Conservation (phyloP, 2,888 invertebrate species). For the Panorpa germanica region DNA sequence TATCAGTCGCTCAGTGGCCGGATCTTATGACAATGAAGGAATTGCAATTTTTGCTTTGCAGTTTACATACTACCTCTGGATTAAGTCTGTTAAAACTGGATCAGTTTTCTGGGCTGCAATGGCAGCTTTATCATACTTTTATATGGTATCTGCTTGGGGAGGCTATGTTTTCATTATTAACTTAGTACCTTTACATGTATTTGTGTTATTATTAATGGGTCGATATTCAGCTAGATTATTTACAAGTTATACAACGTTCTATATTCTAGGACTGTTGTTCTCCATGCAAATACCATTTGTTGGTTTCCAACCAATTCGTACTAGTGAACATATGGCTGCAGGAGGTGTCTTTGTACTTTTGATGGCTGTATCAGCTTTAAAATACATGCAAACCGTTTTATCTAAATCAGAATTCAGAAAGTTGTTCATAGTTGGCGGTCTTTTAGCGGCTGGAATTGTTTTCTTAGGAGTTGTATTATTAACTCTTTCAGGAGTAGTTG, state of each 20-base stretch:
- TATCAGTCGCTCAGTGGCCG: conserved; percentile 96
- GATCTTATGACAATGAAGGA: conserved; percentile 99
- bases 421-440: conserved; percentile 59
- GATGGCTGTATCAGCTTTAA: conserved; percentile 71
- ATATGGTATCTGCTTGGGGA: conserved; percentile 99
- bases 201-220: conserved; percentile 86
- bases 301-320: conserved; percentile 96
- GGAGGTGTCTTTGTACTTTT: conserved; percentile 90
- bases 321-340: conserved; percentile 99
- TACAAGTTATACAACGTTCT: conserved; percentile 93
- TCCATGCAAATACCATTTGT: conserved; percentile 97
- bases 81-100: conserved; percentile 94
- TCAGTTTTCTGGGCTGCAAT: conserved; percentile 92
- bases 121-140: conserved; percentile 93
- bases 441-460: conserved; percentile 58
- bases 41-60: conserved; percentile 99
- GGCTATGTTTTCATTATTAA: conserved; percentile 99
- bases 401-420: conserved; percentile 81
- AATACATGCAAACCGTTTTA: conserved; percentile 71
- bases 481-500: conserved; percentile 89
- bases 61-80: conserved; percentile 96
- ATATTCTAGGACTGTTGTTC: conserved; percentile 81
- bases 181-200: conserved; percentile 94
- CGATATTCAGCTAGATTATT: conserved; percentile 82
- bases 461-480: conserved; percentile 69